Evolutionary conservation across 2,113 vertebrate genomes (phyloP).

Genomic region (Chamaetylas fuelleborni): DNA sequence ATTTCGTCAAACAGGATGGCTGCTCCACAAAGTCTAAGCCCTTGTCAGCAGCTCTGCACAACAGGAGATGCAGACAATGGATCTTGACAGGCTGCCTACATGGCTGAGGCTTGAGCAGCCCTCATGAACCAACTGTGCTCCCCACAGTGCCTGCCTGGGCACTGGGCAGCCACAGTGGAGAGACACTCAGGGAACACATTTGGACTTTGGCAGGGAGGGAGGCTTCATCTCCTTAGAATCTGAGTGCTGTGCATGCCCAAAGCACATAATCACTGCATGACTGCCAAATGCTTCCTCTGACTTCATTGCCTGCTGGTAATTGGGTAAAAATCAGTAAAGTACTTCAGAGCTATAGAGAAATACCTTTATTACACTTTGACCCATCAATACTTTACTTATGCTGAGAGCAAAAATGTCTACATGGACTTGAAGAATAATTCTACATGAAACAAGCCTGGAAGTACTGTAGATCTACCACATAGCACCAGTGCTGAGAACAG

Average conservation of each 20-base stretch:
- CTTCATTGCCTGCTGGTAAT: background rate
- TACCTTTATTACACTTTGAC: background rate
- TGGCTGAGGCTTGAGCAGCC: background rate
- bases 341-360: background rate
- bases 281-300: background rate
- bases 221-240: background rate
- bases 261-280: background rate
- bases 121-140: background rate
- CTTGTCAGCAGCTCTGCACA: background rate
- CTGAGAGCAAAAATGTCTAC: background rate
- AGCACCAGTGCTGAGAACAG: fast-evolving
- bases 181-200: background rate
- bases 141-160: background rate
- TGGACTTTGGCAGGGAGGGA: background rate
- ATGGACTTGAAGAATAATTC: background rate
- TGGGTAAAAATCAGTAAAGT: background rate
- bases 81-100: fast-evolving
- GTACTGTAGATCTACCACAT: background rate
- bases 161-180: background rate
- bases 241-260: background rate
- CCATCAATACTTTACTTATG: background rate
- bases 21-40: background rate
- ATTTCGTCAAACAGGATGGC: background rate
- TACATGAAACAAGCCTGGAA: background rate
- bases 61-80: background rate